phyloP scores from a whole-genome alignment of 23 tunicate genomes.

The Halocynthia aurantium region DNA sequence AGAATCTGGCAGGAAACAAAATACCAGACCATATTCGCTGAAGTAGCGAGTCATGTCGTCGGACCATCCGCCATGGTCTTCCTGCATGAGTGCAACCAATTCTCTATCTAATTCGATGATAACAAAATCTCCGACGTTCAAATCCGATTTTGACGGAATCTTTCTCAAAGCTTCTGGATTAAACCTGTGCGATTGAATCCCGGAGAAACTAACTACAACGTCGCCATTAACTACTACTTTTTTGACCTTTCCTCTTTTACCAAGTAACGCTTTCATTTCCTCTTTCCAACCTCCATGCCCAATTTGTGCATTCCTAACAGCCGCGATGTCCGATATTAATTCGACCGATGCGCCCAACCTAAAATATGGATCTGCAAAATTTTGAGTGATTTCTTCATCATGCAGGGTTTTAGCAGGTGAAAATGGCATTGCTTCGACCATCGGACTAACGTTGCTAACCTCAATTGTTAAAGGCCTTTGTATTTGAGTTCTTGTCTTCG shows the following conservation, averaged over 20 bases:
- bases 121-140: slow-evolving; percentile 21
- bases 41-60: slow-evolving; percentile 9
- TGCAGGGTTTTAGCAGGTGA: too few species aligned
- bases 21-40: slow-evolving; percentile 3
- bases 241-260: background rate
- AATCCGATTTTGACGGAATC: slow-evolving; percentile 12
- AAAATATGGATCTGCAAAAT: slow-evolving; percentile 18
- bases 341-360: slow-evolving; percentile 7
- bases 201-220: slow-evolving; percentile 8
- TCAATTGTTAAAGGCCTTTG: too few species aligned
- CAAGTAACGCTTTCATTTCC: background rate
- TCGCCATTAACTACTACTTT: slow-evolving; percentile 18
- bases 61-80: slow-evolving; percentile 16
- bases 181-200: slow-evolving; percentile 12
- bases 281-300: slow-evolving; percentile 27
- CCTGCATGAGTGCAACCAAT: slow-evolving; percentile 10
- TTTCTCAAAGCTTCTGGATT: slow-evolving; percentile 9
- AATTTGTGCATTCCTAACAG: slow-evolving; percentile 23
- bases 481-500: too few species aligned
- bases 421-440: too few species aligned
- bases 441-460: too few species aligned
- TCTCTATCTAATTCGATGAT: slow-evolving; percentile 1
- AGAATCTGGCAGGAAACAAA: slow-evolving; percentile 4
- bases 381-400: background rate
- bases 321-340: slow-evolving; percentile 19